phyloP scores from a whole-genome alignment of 2,888 invertebrate species.

The Tortricodes alternella region DNA sequence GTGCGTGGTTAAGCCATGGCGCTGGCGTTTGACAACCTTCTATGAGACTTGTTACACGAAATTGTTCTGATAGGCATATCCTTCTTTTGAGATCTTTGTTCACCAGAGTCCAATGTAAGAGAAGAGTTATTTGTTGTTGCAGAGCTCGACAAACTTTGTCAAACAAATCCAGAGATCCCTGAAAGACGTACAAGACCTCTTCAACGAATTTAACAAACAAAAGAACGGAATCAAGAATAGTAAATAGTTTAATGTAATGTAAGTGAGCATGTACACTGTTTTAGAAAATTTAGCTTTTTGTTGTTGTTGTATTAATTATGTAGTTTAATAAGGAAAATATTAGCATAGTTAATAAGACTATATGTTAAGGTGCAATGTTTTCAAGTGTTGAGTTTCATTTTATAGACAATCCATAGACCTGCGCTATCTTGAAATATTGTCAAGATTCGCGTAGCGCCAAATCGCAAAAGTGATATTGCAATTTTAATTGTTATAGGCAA shows the following conservation, averaged over 20 bases:
- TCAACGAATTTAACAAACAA: slow-evolving; percentile 81
- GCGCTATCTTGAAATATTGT: background rate
- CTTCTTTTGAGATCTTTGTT: too few species aligned
- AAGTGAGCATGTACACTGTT: slow-evolving; percentile 37
- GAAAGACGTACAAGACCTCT: slow-evolving; percentile 87
- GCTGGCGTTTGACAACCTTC: too few species aligned
- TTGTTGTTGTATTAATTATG: slow-evolving; percentile 34
- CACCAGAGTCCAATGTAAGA: background rate
- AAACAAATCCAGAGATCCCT: slow-evolving; percentile 87
- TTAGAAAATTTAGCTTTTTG: slow-evolving; percentile 37
- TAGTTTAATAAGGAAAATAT: slow-evolving; percentile 23
- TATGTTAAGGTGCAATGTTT: slow-evolving; percentile 16
- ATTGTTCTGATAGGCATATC: too few species aligned
- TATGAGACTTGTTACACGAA: too few species aligned
- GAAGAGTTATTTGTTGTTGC: slow-evolving; percentile 43
- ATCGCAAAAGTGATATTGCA: background rate
- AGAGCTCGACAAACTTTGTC: slow-evolving; percentile 92
- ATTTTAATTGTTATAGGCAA: too few species aligned
- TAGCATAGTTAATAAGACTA: slow-evolving; percentile 7
- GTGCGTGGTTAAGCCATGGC: too few species aligned
- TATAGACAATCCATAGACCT: background rate
- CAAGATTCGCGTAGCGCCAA: background rate
- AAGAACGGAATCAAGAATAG: slow-evolving; percentile 56
- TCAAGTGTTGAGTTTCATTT: slow-evolving; percentile 11
- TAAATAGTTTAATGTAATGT: slow-evolving; percentile 41